Conservation (phyloP, 2,888 invertebrate species). For the Drosophila paramelanica region DNA sequence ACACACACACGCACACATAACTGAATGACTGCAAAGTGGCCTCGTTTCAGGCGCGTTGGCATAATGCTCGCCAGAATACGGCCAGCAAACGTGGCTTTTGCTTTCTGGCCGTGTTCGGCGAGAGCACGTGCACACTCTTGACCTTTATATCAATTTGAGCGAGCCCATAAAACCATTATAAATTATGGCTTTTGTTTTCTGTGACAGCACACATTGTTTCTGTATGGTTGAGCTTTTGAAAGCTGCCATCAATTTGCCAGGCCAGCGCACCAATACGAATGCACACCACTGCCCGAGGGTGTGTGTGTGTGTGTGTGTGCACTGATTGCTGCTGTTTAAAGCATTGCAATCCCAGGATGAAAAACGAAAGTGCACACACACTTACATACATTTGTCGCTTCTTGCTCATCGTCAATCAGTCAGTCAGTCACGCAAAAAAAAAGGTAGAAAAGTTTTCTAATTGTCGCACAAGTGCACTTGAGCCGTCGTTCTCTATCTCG, state of each 20-base stretch:
- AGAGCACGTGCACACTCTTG: slow-evolving; percentile 58
- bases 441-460: slow-evolving; percentile 59
- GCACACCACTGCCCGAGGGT: slow-evolving; percentile 1
- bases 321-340: slow-evolving; percentile 10
- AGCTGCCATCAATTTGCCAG: slow-evolving; percentile 24
- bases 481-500: background rate
- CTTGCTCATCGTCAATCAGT: slow-evolving; percentile 23
- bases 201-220: slow-evolving; percentile 31
- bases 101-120: slow-evolving; percentile 25
- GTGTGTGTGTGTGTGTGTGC: slow-evolving; percentile 10
- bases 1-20: background rate
- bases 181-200: slow-evolving; percentile 55
- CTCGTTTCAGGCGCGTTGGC: slow-evolving; percentile 23
- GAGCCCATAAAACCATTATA: slow-evolving; percentile 60
- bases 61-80: slow-evolving; percentile 23
- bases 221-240: slow-evolving; percentile 8
- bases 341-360: slow-evolving; percentile 23
- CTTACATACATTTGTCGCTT: slow-evolving; percentile 62
- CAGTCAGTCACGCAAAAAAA: slow-evolving; percentile 24
- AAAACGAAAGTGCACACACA: slow-evolving; percentile 63
- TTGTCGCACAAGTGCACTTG: slow-evolving; percentile 70
- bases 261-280: background rate
- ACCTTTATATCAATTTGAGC: slow-evolving; percentile 75
- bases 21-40: slow-evolving; percentile 21
- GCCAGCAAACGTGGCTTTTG: slow-evolving; percentile 19